Evolutionary conservation across 1,140 invertebrate species (phyloP).

Genomic region (Druon quercuslanigerum): DNA sequence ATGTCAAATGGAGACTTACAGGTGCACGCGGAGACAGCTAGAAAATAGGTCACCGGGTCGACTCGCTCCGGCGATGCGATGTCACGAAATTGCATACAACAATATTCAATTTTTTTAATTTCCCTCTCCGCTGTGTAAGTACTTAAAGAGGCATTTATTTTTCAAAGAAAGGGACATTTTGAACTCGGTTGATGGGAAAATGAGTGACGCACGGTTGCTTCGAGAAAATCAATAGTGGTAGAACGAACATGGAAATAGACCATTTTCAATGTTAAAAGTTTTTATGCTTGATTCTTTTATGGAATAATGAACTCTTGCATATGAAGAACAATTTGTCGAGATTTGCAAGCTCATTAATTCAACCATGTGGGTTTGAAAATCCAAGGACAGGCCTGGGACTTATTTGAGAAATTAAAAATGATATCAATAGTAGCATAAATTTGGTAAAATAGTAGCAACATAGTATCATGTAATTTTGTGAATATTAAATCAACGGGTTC

Average conservation of each 20-base stretch:
- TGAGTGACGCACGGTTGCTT: neutral
- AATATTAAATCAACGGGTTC: too few relatives aligned
- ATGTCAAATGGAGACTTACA: slow-evolving; percentile 28
- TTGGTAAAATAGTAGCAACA: too few relatives aligned
- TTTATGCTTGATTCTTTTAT: neutral
- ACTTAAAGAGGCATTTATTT: neutral
- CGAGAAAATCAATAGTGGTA: neutral
- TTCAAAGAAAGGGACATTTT: neutral
- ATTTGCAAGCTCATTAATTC: neutral
- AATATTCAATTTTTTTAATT: slow-evolving; percentile 16
- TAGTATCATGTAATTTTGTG: too few relatives aligned
- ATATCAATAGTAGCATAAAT: too few relatives aligned
- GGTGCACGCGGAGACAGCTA: slow-evolving; percentile 22
- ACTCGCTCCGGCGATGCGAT: slow-evolving; percentile 24
- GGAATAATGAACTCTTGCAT: neutral
- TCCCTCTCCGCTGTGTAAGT: neutral
- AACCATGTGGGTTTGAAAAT: slow-evolving; percentile 8
- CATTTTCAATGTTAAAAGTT: neutral
- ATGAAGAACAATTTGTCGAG: neutral
- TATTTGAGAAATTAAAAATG: too few relatives aligned
- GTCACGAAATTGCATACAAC: slow-evolving; percentile 20
- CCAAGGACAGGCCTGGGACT: neutral
- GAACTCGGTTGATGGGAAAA: neutral
- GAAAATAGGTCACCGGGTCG: slow-evolving; percentile 23
- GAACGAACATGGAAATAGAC: too few relatives aligned